Base-by-base conservation (phyloP, 2,113 vertebrate genomes). In the Coturnix japonica region DNA sequence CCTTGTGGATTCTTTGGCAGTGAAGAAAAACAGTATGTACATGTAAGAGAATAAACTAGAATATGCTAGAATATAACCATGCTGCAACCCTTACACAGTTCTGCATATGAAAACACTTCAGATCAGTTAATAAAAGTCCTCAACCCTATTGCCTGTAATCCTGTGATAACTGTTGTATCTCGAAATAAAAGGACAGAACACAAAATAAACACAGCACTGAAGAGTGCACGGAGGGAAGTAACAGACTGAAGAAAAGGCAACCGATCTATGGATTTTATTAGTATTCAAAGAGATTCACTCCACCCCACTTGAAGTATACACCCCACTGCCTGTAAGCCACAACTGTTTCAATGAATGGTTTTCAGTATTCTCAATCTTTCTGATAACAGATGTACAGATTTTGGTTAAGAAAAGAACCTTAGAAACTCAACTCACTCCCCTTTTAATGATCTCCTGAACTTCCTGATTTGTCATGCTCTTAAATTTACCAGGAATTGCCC, bases 371-470 rank as follows among this genome's bases (percentile, higher is more conserved):
- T 39, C 31, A 60, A 3, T 60, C 13, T 13, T 46, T 80, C 30
- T 72, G 1, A 19, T 33, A 31, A 5, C 30, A 89, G 33, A 31
- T 46, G 73, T 76, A 69, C 21, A 54, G 21, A 13, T 70, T 54
- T 89, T 89, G 41, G 39, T 60, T 30, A 28, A 53, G n/a, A 61
- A 73, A 94, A 81, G 13, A 78, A 20, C 10, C 10, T 28, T 7
- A 79, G 44, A 85, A 94, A 79, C 54, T 63, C 54, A 73, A 13
- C 44, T 28, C 33, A 70, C 63, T 66, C 26, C 41, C 64, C 13
- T 89, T 72, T 51, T 59, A 57, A 43, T 61, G 78, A 59, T 94
- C 71, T 90, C 78, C 66, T 84, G 66, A 56, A 87, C 91, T 93
- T 95, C 86, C 93, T 79, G 16, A 61, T 44, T 87, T 94, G 81